phyloP scores from a whole-genome alignment of 2,888 invertebrate genomes.

The Dolomedes plantarius region DNA sequence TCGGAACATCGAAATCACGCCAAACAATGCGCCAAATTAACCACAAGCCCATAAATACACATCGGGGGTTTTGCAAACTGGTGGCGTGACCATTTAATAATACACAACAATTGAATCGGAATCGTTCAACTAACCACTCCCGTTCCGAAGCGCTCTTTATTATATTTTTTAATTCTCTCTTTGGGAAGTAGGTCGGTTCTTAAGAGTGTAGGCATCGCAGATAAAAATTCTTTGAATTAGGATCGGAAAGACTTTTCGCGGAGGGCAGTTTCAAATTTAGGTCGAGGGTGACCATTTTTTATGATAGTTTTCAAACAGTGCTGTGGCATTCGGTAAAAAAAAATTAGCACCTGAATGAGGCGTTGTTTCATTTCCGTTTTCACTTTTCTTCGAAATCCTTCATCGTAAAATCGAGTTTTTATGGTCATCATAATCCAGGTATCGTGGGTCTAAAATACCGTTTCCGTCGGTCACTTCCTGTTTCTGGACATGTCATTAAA shows the following conservation, averaged over 20 bases:
- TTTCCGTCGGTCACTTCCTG: too few relatives aligned
- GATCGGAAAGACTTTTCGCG: neutral
- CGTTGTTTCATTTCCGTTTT: too few relatives aligned
- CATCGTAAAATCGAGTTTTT: too few relatives aligned
- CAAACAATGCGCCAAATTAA: constrained; percentile 3
- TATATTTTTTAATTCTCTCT: neutral
- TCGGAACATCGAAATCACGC: neutral
- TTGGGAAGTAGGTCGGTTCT: neutral
- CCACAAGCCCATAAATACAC: neutral
- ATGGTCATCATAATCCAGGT: too few relatives aligned
- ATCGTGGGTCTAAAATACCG: too few relatives aligned
- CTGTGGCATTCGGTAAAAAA: too few relatives aligned
- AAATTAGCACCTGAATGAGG: too few relatives aligned
- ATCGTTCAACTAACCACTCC: constrained; percentile 1
- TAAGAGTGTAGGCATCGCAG: neutral
- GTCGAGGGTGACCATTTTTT: neutral
- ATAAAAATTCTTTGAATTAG: neutral
- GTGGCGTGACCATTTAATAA: constrained; percentile 2
- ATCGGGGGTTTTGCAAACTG: neutral
- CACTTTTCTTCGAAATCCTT: too few relatives aligned
- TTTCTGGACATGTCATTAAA: too few relatives aligned
- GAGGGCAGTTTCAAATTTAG: neutral
- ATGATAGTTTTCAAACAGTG: too few relatives aligned
- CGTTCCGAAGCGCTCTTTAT: neutral
- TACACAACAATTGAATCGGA: neutral